A percentile compares a stretch with the other conserved stretches of the same genome.
Conservation (phyloP, 2,888 invertebrate genomes). For the Cyclophora albipunctata region DNA sequence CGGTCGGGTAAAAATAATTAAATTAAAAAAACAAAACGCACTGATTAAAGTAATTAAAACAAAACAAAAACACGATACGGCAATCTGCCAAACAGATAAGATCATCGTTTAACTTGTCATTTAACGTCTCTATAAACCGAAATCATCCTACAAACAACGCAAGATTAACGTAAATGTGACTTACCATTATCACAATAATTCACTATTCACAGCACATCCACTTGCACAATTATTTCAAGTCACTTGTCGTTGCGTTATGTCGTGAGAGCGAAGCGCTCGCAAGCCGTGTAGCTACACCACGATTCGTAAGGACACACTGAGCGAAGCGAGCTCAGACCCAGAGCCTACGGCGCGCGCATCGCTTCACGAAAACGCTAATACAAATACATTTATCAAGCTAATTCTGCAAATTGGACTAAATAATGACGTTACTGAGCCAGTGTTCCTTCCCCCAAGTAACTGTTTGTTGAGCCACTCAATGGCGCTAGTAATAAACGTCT, state of each 20-base stretch:
- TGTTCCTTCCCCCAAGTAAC: conserved; percentile 39
- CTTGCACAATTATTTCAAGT: conserved; percentile 22
- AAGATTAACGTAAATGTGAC: conserved; percentile 17
- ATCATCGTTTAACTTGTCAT: conserved; percentile 1
- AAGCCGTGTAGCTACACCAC: conserved; percentile 29
- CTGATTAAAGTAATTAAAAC: conserved; percentile 10
- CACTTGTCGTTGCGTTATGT: conserved; percentile 5
- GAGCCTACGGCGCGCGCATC: conserved; percentile 66
- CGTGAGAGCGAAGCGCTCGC: conserved; percentile 10
- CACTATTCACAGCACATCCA: conserved; percentile 27
- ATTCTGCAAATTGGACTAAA: conserved; percentile 71
- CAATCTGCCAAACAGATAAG: conserved; percentile 14
- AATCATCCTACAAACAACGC: not conserved
- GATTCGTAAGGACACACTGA: conserved; percentile 45
- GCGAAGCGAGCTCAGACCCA: conserved; percentile 30
- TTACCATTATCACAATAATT: conserved; percentile 22
- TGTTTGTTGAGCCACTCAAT: conserved; percentile 48
- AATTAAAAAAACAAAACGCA: too few species aligned
- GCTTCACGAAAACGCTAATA: conserved; percentile 60
- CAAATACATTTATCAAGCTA: conserved; percentile 70
- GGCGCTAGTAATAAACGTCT: conserved; percentile 48
- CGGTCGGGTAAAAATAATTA: too few species aligned
- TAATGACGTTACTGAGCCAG: conserved; percentile 58
- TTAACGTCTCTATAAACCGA: not conserved
- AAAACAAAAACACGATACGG: conserved; percentile 18